Percentiles rank a stretch among this genome's conserved stretches.
Conservation (phyloP, 1,140 invertebrate species). For the Diachasma alloeum region DNA sequence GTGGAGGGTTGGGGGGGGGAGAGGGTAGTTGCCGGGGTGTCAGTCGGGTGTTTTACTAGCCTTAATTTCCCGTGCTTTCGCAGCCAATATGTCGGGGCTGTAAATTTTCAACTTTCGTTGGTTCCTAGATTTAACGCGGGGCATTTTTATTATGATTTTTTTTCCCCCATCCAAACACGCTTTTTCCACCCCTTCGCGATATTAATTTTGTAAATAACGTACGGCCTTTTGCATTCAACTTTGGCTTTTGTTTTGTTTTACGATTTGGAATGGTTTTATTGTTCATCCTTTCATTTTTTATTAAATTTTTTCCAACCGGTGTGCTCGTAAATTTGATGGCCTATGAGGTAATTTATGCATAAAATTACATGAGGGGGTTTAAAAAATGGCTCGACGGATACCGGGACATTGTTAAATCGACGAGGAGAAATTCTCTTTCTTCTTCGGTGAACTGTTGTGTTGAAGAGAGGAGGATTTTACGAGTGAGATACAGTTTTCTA, state of each 20-base stretch:
- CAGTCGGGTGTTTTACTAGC: slow-evolving; percentile 60
- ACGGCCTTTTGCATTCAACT: slow-evolving; percentile 15
- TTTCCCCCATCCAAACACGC: background rate
- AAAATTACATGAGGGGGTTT: background rate
- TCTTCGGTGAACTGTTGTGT: no score
- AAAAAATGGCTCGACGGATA: background rate
- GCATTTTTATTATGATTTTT: background rate
- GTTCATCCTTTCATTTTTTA: background rate
- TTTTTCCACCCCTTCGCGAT: slow-evolving; percentile 27
- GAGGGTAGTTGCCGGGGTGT: slow-evolving; percentile 33
- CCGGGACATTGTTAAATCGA: no score
- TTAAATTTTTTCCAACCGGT: background rate
- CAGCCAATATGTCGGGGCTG: slow-evolving; percentile 59
- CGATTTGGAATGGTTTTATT: background rate
- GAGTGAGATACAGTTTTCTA: no score
- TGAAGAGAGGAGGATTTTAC: no score
- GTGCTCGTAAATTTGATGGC: background rate
- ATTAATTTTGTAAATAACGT: slow-evolving; percentile 50
- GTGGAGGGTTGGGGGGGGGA: background rate
- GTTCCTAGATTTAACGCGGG: slow-evolving; percentile 27
- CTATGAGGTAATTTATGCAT: background rate
- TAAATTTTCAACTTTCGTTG: slow-evolving; percentile 55
- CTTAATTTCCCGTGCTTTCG: slow-evolving; percentile 56
- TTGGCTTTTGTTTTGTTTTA: slow-evolving; percentile 11
- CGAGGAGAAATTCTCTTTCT: no score